phyloP scores from a whole-genome alignment of 2,888 invertebrate genomes.

The Proisotoma minuta region DNA sequence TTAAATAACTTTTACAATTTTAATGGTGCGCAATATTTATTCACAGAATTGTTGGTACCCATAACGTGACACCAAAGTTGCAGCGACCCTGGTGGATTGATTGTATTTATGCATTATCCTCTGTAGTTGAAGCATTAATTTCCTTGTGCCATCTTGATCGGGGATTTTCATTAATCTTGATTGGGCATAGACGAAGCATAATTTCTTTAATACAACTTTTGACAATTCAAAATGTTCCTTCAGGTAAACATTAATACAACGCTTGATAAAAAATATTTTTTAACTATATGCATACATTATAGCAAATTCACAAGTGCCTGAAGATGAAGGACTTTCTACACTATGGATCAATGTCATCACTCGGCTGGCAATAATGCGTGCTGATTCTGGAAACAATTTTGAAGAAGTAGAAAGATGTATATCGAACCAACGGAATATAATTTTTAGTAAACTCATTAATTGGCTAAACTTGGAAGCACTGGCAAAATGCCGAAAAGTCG shows the following conservation, averaged over 20 bases:
- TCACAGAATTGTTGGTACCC: conserved; percentile 28
- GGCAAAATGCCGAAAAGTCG: conserved; percentile 29
- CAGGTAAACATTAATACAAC: background rate
- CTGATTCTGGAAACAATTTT: conserved; percentile 41
- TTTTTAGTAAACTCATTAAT: conserved; percentile 28
- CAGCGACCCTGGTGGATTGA: conserved; percentile 33
- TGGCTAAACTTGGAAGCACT: conserved; percentile 35
- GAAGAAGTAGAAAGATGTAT: conserved; percentile 42
- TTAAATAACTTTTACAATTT: background rate
- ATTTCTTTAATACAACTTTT: conserved; percentile 18
- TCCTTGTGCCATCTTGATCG: conserved; percentile 21
- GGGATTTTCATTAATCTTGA: conserved; percentile 23
- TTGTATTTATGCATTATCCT: conserved; percentile 29
- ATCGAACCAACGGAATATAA: conserved; percentile 28
- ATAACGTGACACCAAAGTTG: conserved; percentile 18
- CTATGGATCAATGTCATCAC: conserved; percentile 40
- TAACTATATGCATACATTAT: conserved; percentile 7
- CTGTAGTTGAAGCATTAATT: conserved; percentile 32
- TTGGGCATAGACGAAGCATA: conserved; percentile 29
- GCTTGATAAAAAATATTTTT: background rate
- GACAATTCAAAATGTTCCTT: conserved; percentile 6
- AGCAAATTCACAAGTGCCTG: background rate
- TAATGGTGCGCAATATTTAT: background rate
- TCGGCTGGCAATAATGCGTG: conserved; percentile 29
- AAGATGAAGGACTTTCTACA: conserved; percentile 24